These are phyloP conservation scores for Pterois miles DNA, from an alignment of 2,797 vertebrate genomes.

Conservation along the genomic window DNA sequence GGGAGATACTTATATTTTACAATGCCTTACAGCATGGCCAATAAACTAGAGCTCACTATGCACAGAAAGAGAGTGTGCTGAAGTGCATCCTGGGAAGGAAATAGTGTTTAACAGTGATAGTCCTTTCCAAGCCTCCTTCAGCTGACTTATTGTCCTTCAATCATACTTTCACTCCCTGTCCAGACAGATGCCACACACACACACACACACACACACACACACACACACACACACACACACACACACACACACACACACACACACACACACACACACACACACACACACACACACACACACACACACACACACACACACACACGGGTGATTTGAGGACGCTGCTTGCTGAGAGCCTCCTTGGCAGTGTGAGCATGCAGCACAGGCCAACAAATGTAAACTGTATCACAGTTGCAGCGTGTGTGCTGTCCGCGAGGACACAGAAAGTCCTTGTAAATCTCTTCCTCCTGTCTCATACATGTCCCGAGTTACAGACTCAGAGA, in stretches of 20 bases:
- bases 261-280: neutral
- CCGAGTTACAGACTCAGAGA: constrained; percentile 36
- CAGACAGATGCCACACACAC: neutral
- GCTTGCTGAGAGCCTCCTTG: constrained; percentile 26
- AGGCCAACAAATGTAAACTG: constrained; percentile 46
- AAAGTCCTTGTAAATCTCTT: constrained; percentile 53
- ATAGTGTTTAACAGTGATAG: constrained; percentile 14
- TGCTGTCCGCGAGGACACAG: constrained; percentile 44
- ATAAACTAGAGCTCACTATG: constrained; percentile 7
- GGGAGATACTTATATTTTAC: constrained; percentile 9
- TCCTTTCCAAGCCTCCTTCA: constrained; percentile 14
- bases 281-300: neutral
- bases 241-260: neutral
- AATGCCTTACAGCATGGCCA: constrained; percentile 18
- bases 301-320: neutral
- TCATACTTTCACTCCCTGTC: neutral
- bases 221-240: neutral
- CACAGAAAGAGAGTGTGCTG: neutral
- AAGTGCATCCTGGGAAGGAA: constrained; percentile 24
- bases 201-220: neutral
- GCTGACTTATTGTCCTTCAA: constrained; percentile 26
- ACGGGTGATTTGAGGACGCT: constrained; percentile 40
- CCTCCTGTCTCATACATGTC: constrained; percentile 48
- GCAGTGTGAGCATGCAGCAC: constrained; percentile 7
- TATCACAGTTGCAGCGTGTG: constrained; percentile 24